These are phyloP conservation scores for Therioaphis trifolii DNA, from an alignment of 2,888 invertebrate genomes.

Conservation along the genomic window DNA sequence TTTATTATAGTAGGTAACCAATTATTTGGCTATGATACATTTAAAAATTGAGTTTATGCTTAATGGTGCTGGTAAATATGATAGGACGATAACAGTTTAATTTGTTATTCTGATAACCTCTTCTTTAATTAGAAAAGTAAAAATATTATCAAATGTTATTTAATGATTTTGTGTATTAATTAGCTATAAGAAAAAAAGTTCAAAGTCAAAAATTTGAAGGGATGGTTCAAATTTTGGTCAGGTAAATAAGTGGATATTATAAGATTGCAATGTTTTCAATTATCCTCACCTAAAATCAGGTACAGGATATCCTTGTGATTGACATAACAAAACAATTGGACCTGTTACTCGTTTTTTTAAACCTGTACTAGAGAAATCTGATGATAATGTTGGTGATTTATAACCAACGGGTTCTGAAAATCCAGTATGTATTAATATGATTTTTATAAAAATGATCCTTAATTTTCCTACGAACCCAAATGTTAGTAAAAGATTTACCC, in stretches of 20 bases:
- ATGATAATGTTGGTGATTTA: constrained; percentile 77
- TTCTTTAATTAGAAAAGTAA: no score
- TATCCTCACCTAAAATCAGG: constrained; percentile 73
- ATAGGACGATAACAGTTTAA: no score
- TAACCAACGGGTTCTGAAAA: constrained; percentile 75
- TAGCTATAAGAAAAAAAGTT: neutral
- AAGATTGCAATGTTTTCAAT: neutral
- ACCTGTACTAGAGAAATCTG: constrained; percentile 69
- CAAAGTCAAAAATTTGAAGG: no score
- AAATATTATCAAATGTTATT: no score
- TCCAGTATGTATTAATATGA: neutral
- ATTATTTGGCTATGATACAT: no score
- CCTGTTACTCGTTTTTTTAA: constrained; percentile 63
- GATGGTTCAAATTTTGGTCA: no score
- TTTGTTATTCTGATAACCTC: no score
- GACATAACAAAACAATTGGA: constrained; percentile 67
- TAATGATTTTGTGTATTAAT: no score
- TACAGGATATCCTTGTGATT: constrained; percentile 71
- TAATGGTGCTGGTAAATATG: no score
- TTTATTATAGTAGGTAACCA: no score
- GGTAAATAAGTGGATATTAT: neutral
- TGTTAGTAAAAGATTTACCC: constrained; percentile 42
- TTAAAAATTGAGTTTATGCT: no score
- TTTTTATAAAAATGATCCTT: constrained; percentile 1
- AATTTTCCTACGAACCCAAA: constrained; percentile 30